phyloP scores from a whole-genome alignment of 37 sponge, comb jelly and placozoan genomes.

The Spongilla lacustris region DNA sequence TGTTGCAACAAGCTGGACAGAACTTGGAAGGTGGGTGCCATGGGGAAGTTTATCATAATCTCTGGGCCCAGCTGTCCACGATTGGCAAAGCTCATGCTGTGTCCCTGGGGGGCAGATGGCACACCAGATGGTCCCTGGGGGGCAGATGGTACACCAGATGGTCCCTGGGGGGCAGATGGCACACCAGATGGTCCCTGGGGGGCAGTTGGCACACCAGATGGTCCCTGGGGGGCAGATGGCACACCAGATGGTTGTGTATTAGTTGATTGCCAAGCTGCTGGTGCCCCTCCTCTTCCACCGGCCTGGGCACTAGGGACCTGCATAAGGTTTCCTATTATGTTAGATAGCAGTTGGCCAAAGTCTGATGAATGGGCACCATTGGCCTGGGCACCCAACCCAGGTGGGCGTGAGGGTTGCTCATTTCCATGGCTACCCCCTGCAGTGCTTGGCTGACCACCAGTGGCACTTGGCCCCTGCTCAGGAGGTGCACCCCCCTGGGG shows the following conservation, averaged over 20 bases:
- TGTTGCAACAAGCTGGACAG: slow-evolving; percentile 23
- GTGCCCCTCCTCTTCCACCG: neutral
- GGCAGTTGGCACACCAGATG: too few relatives aligned
- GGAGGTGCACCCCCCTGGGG: neutral
- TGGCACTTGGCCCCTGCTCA: neutral
- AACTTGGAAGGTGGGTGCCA: slow-evolving; percentile 48
- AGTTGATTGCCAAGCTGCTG: neutral
- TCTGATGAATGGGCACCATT: neutral
- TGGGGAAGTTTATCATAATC: slow-evolving; percentile 46
- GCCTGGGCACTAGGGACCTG: neutral
- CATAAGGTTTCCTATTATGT: neutral
- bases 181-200: too few relatives aligned
- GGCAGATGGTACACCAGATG: too few relatives aligned
- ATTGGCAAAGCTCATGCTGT: too few relatives aligned
- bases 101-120: too few relatives aligned
- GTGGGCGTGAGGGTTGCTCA: neutral
- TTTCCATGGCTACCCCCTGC: neutral
- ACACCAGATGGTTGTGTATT: neutral
- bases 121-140: too few relatives aligned
- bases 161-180: too few relatives aligned
- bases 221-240: too few relatives aligned
- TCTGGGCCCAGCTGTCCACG: neutral
- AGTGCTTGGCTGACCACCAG: neutral
- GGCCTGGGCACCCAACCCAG: neutral
- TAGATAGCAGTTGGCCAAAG: neutral